phyloP scores from a whole-genome alignment of 2,888 invertebrate genomes.

The Drosophila putrida region DNA sequence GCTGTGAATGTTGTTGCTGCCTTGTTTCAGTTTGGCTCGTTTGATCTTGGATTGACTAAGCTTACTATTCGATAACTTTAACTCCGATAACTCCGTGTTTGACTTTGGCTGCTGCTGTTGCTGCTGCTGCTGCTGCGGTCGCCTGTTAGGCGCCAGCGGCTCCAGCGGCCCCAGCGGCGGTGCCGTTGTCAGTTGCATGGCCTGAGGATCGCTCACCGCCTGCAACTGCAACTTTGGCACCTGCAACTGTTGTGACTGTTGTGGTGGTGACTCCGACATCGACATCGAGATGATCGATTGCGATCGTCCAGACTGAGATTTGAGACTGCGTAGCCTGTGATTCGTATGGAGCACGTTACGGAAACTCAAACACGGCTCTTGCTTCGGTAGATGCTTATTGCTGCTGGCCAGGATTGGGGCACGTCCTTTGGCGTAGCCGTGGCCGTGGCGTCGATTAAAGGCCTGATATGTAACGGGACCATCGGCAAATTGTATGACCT shows the following conservation, averaged over 20 bases:
- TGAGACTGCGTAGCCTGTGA: slow-evolving; percentile 43
- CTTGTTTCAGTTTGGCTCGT: slow-evolving; percentile 3
- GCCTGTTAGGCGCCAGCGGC: slow-evolving; percentile 42
- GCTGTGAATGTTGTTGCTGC: not conserved
- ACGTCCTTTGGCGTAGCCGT: slow-evolving; percentile 9
- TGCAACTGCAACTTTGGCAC: not conserved
- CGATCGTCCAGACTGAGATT: not conserved
- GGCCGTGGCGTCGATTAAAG: slow-evolving; percentile 44
- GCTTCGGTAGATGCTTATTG: slow-evolving; percentile 37
- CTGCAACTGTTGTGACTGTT: not conserved
- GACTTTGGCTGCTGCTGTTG: slow-evolving; percentile 19
- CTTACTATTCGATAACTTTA: not conserved
- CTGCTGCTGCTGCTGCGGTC: slow-evolving; percentile 35
- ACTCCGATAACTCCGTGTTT: not conserved
- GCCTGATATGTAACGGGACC: slow-evolving; percentile 50
- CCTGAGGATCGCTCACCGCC: not conserved
- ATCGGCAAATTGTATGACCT: slow-evolving; percentile 60
- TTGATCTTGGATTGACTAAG: not conserved
- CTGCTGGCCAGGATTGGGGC: not conserved
- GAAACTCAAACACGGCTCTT: slow-evolving; percentile 35
- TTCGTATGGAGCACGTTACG: slow-evolving; percentile 58
- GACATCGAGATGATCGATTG: no score
- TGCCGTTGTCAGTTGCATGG: not conserved
- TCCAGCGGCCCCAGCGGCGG: slow-evolving; percentile 53
- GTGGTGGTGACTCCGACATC: not conserved